Evolutionary conservation across 2,113 vertebrate species (phyloP), one percentile per base, ranked within the genome.

Genomic region (Henicopernis longicauda): DNA sequence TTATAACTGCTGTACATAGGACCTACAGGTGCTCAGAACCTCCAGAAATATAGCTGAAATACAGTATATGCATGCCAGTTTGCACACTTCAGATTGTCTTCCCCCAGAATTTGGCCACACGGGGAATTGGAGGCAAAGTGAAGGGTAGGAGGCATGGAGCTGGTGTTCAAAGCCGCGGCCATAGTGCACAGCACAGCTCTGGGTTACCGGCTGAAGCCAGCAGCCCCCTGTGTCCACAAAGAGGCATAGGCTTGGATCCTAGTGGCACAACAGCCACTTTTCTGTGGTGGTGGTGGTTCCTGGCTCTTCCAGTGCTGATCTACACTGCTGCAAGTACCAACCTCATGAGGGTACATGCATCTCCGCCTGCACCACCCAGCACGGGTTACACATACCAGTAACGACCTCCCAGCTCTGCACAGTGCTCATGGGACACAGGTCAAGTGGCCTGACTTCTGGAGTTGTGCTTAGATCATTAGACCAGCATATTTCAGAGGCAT

Each of bases 311-410:
- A 52, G 16, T 2, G 19, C n/a, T 26, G 52, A 31, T 5, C 72
- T 63, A 14, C 36, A 3, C 29, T 13, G 22, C 62, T 3, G 0
- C 27, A 16, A 23, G 49, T 25, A 36, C 72, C 59, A 54, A 0
- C 32, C 45, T 36, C 25, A 3, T 3, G 20, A 27, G 25, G 77
- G 29, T 42, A 32, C 26, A 1, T 0, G 7, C 4, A 11, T 1
- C 61, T 55, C 66, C 47, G 62, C 49, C 76, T 13, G 17, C 61
- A 27, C 44, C 25, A 40, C 16, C 18, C 49, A 36, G 80, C 55
- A 26, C 1, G 16, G 55, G 50, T 22, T 31, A 14, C 27, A 5
- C 19, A 1, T 3, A 20, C 13, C 6, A 0, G 36, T 21, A 61
- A 44, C 0, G 3, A 83, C 44, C 67, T 42, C 82, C 59, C 66